These are phyloP conservation scores for Dolichopus griseipennis DNA, from an alignment of 2,888 invertebrate genomes.

Conservation along the genomic window DNA sequence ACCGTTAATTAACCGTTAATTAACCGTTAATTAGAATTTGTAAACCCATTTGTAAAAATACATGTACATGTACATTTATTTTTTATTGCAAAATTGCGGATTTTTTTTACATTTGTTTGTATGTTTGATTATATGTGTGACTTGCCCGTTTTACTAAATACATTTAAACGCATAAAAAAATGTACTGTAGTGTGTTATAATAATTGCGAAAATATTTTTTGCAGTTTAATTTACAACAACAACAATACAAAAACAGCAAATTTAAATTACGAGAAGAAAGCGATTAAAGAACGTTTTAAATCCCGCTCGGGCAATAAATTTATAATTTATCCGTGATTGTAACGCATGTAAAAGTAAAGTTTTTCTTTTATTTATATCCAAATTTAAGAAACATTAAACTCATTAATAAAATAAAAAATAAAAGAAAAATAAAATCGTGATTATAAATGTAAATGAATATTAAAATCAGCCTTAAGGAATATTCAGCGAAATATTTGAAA, in stretches of 20 bases:
- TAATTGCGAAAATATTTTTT: too few species aligned
- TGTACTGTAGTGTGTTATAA: too few species aligned
- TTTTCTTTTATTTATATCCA: neutral
- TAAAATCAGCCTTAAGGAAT: neutral
- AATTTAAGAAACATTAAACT: neutral
- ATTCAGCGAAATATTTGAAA: neutral
- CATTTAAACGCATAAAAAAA: too few species aligned
- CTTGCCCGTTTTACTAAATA: neutral
- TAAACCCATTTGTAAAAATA: too few species aligned
- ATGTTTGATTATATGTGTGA: neutral
- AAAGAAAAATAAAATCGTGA: neutral
- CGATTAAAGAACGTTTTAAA: too few species aligned
- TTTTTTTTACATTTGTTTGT: neutral
- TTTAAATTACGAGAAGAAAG: too few species aligned
- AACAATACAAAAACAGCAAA: too few species aligned
- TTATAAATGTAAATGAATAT: constrained; percentile 2
- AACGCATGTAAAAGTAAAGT: constrained; percentile 16
- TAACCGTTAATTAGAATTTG: too few species aligned
- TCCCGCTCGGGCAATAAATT: constrained; percentile 19
- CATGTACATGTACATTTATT: too few species aligned
- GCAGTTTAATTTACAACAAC: too few species aligned
- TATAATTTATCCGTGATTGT: constrained; percentile 22
- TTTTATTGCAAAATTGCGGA: neutral
- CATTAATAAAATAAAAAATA: neutral
- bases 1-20: too few species aligned